phyloP scores from a whole-genome alignment of 2,888 invertebrate species.

The Euphydryas editha region DNA sequence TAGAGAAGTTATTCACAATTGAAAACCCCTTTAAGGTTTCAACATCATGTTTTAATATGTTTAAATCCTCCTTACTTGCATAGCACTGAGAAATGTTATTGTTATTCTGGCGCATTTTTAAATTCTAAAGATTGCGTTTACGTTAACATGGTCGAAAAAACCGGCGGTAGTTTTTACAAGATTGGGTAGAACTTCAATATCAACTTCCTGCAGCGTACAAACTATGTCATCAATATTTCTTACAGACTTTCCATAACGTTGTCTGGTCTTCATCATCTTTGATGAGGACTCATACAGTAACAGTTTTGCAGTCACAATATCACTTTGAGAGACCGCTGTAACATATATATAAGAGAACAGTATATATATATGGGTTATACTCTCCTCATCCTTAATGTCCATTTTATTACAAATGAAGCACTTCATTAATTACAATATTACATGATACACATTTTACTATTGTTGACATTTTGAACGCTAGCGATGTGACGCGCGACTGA shows the following conservation, averaged over 20 bases:
- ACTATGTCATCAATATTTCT: slow-evolving; percentile 41
- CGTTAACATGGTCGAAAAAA: too few relatives aligned
- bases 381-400: slow-evolving; percentile 39
- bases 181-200: too few relatives aligned
- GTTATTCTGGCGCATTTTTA: neutral
- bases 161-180: too few relatives aligned
- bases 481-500: too few relatives aligned
- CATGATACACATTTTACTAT: slow-evolving; percentile 20
- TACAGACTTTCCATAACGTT: slow-evolving; percentile 26
- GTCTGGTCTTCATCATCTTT: slow-evolving; percentile 21
- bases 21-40: neutral
- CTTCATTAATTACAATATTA: slow-evolving; percentile 31
- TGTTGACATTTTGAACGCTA: neutral
- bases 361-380: too few relatives aligned
- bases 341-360: slow-evolving; percentile 30
- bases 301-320: slow-evolving; percentile 34
- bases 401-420: slow-evolving; percentile 30
- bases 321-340: slow-evolving; percentile 32
- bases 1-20: too few relatives aligned
- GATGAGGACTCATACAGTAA: slow-evolving; percentile 35
- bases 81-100: neutral
- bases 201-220: slow-evolving; percentile 5
- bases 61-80: slow-evolving; percentile 3
- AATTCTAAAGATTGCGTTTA: neutral
- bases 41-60: slow-evolving; percentile 1